A percentile compares a stretch with the other conserved stretches of the same genome.
These are phyloP conservation scores for Leptopilina syphax DNA, from an alignment of 2,888 invertebrate species.

Conservation along the genomic window DNA sequence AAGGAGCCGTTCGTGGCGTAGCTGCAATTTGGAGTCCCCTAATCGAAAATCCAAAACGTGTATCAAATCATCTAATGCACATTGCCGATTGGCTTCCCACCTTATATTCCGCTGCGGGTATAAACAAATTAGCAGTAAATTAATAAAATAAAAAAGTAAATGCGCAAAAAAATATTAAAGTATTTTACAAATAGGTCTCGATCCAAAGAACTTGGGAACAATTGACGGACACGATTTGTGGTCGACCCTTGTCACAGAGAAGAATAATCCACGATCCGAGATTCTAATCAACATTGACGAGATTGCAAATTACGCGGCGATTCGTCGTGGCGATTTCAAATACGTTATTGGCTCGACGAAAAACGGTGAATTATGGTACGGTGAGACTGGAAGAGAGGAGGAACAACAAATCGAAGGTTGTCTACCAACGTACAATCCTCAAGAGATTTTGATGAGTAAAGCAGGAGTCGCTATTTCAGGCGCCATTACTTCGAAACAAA, in stretches of 20 bases:
- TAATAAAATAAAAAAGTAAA: background rate
- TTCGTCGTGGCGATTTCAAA: slow-evolving; percentile 82
- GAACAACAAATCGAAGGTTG: slow-evolving; percentile 58
- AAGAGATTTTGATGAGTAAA: slow-evolving; percentile 76
- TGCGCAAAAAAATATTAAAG: too few species aligned
- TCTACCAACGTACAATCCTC: slow-evolving; percentile 74
- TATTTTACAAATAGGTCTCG: slow-evolving; percentile 67
- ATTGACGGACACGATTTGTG: slow-evolving; percentile 81
- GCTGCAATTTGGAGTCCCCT: slow-evolving; percentile 80
- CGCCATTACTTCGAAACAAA: slow-evolving; percentile 77
- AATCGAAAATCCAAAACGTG: slow-evolving; percentile 75
- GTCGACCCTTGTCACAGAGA: slow-evolving; percentile 77
- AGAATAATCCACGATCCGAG: slow-evolving; percentile 78
- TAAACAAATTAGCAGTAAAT: background rate
- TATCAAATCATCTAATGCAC: slow-evolving; percentile 78
- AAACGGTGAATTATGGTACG: slow-evolving; percentile 76
- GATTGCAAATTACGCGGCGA: slow-evolving; percentile 79
- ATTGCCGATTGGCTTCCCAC: slow-evolving; percentile 82
- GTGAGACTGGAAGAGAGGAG: slow-evolving; percentile 71
- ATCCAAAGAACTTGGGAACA: slow-evolving; percentile 77
- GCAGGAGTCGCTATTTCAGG: slow-evolving; percentile 77
- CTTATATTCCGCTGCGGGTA: slow-evolving; percentile 78
- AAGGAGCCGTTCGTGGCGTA: slow-evolving; percentile 80
- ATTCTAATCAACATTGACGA: slow-evolving; percentile 81
- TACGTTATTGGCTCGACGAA: slow-evolving; percentile 80